A percentile compares a stretch with the other conserved stretches of the same genome.
Conservation (phyloP, 2,888 invertebrate genomes). For the Andrena trimmerana region DNA sequence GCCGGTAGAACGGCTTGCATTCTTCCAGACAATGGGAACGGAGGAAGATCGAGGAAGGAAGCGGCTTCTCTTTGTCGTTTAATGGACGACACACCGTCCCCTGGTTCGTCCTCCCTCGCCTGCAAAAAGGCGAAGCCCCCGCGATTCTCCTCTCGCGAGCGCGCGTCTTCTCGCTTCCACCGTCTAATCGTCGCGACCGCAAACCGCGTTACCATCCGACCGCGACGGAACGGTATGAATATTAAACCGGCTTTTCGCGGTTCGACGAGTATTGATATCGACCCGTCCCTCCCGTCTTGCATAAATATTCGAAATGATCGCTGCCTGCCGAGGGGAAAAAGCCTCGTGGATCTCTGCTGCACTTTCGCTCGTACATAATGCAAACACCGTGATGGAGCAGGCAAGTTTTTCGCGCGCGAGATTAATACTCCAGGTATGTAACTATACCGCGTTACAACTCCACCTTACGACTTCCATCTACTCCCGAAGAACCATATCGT, state of each 20-base stretch:
- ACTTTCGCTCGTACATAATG: conserved; percentile 15
- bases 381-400: too few species aligned
- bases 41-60: conserved; percentile 18
- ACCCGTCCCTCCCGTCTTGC: conserved; percentile 14
- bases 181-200: conserved; percentile 60
- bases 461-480: too few species aligned
- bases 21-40: conserved; percentile 40
- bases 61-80: conserved; percentile 25
- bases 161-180: conserved; percentile 24
- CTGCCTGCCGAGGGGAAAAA: neutral
- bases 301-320: conserved; percentile 62
- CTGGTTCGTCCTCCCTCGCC: conserved; percentile 16
- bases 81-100: conserved; percentile 36
- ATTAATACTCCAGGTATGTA: too few species aligned
- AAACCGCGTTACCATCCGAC: conserved; percentile 53
- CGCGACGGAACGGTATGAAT: conserved; percentile 58
- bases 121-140: conserved; percentile 23
- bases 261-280: conserved; percentile 70
- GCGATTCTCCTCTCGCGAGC: neutral
- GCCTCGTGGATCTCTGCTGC: neutral
- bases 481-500: too few species aligned
- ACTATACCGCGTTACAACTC: too few species aligned
- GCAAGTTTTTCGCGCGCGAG: too few species aligned
- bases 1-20: conserved; percentile 9
- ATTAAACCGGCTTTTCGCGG: conserved; percentile 62